Percentiles rank a stretch among this genome's conserved stretches.
These are phyloP conservation scores for Agriopis aurantiaria DNA, from an alignment of 2,888 invertebrate species.

Conservation along the genomic window DNA sequence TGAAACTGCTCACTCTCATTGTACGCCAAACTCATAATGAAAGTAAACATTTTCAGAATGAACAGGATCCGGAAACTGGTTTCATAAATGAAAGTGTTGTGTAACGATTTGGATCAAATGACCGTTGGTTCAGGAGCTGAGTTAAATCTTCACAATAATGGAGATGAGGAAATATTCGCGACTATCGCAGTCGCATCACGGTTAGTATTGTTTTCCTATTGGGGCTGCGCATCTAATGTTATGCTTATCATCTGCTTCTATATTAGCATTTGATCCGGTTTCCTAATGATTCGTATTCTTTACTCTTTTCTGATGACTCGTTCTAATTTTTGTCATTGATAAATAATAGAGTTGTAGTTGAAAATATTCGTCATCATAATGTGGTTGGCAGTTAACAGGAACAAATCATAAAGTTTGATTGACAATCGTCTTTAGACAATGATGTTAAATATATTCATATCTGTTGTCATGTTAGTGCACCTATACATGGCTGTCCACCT, in stretches of 20 bases:
- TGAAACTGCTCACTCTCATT: slow-evolving; percentile 61
- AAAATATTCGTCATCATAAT: neutral
- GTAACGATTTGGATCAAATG: slow-evolving; percentile 74
- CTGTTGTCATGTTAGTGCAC: slow-evolving; percentile 17
- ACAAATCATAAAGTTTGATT: slow-evolving; percentile 14
- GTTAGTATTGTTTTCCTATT: slow-evolving; percentile 63
- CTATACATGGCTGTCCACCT: slow-evolving; percentile 21
- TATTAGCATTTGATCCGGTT: slow-evolving; percentile 33
- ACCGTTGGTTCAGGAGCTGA: slow-evolving; percentile 64
- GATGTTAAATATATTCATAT: neutral
- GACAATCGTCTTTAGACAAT: slow-evolving; percentile 14
- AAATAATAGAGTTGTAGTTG: slow-evolving; percentile 3
- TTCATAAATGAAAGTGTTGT: slow-evolving; percentile 77
- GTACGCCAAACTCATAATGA: slow-evolving; percentile 64
- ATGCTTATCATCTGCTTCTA: slow-evolving; percentile 30
- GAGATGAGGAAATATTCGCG: slow-evolving; percentile 78
- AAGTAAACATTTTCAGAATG: slow-evolving; percentile 75
- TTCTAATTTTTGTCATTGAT: slow-evolving; percentile 14
- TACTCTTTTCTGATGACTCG: slow-evolving; percentile 16
- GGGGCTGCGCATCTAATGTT: slow-evolving; percentile 36
- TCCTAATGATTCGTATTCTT: slow-evolving; percentile 16
- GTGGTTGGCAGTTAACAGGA: neutral
- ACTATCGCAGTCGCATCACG: slow-evolving; percentile 78
- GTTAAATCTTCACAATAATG: slow-evolving; percentile 72
- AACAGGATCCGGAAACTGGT: slow-evolving; percentile 72